A percentile compares a stretch with the other conserved stretches of the same genome.
phyloP scores from a whole-genome alignment of 2,797 vertebrate species.

The Lacerta viridis region DNA sequence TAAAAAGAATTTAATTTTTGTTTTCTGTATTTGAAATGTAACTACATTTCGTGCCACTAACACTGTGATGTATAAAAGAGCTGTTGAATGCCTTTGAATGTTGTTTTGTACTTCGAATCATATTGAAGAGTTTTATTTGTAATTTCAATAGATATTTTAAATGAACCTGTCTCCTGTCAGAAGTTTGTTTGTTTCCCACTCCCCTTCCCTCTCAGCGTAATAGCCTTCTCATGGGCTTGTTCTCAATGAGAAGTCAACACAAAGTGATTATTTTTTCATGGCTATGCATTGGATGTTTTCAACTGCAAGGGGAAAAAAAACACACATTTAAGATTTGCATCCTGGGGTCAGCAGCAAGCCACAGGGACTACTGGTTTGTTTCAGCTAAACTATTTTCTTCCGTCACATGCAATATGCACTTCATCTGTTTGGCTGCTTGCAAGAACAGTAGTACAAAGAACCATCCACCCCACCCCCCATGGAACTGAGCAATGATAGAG shows the following conservation, averaged over 20 bases:
- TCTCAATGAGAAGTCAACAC: background rate
- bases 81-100: conserved; percentile 81
- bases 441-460: background rate
- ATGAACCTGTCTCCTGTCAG: conserved; percentile 69
- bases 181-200: no score
- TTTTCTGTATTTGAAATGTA: conserved; percentile 77
- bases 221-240: background rate
- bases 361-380: background rate
- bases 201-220: background rate
- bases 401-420: background rate
- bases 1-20: conserved; percentile 62
- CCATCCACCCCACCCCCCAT: no score
- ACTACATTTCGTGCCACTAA: conserved; percentile 87
- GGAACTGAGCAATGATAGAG: background rate
- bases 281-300: background rate
- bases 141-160: conserved; percentile 84
- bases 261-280: no score
- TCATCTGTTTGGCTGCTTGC: background rate
- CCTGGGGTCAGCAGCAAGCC: background rate
- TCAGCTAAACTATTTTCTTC: background rate
- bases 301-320: background rate
- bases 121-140: conserved; percentile 78
- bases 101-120: conserved; percentile 82
- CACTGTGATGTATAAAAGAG: conserved; percentile 89
- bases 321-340: background rate